phyloP scores from a whole-genome alignment of 2,888 invertebrate species.

The Clivina fossor region DNA sequence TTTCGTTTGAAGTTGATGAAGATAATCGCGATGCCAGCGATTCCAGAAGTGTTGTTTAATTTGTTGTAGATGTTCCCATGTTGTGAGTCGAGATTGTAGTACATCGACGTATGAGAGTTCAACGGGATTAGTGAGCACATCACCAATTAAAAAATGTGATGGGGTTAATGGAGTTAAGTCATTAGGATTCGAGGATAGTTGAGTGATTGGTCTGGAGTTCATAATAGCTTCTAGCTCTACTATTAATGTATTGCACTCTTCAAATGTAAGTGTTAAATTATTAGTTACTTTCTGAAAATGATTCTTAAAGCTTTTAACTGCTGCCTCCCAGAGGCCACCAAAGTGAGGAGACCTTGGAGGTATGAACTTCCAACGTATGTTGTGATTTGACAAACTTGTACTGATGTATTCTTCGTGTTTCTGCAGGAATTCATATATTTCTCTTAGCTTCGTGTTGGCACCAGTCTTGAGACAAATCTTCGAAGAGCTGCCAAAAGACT shows the following conservation, averaged over 20 bases:
- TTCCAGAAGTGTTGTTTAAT: constrained; percentile 21
- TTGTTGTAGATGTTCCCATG: constrained; percentile 13
- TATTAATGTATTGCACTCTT: no score
- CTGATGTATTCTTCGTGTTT: constrained; percentile 19
- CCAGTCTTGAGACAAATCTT: constrained; percentile 35
- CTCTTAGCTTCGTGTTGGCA: constrained; percentile 22
- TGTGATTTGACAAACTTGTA: constrained; percentile 6
- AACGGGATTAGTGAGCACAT: no score
- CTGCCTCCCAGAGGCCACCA: constrained; percentile 25
- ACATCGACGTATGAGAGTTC: not conserved
- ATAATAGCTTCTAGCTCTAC: no score
- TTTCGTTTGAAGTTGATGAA: constrained; percentile 33
- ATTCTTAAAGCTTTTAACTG: constrained; percentile 15
- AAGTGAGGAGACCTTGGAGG: no score
- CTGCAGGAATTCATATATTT: constrained; percentile 24
- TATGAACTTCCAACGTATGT: constrained; percentile 34
- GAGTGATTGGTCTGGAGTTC: no score
- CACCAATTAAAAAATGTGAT: no score
- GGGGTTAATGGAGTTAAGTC: no score
- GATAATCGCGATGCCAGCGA: constrained; percentile 23
- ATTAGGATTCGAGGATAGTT: no score
- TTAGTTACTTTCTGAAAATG: constrained; percentile 29
- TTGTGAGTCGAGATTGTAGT: not conserved
- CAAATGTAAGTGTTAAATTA: no score
- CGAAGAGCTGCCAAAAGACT: constrained; percentile 32